Evolutionary conservation across 2,888 invertebrate genomes (phyloP).

Genomic region (Laspeyria flexula): DNA sequence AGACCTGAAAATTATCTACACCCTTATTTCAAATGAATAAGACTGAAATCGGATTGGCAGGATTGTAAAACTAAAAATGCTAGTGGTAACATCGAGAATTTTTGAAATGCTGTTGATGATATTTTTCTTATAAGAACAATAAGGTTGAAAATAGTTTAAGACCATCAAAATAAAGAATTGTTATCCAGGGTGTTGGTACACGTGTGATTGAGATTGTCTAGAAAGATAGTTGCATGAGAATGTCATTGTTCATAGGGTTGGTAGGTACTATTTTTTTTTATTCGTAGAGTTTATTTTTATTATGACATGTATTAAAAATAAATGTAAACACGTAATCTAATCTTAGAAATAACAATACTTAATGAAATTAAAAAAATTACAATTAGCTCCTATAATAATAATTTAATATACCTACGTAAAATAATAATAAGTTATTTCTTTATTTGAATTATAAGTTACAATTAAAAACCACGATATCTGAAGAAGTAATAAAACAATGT

Average conservation of each 20-base stretch:
- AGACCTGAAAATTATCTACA: neutral
- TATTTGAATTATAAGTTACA: too few relatives aligned
- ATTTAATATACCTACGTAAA: too few relatives aligned
- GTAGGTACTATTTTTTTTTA: conserved; percentile 10
- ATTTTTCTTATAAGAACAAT: accelerated
- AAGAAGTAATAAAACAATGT: too few relatives aligned
- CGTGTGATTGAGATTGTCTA: conserved; percentile 43
- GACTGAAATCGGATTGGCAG: conserved; percentile 1
- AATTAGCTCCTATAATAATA: too few relatives aligned
- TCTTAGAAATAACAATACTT: too few relatives aligned
- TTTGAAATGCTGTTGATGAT: neutral
- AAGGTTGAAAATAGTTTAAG: conserved; percentile 15
- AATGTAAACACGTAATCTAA: neutral
- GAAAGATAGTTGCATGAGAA: conserved; percentile 38
- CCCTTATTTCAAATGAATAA: conserved; percentile 10
- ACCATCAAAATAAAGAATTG: neutral
- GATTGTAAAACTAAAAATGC: conserved; percentile 10
- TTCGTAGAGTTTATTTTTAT: conserved; percentile 5
- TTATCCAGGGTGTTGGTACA: conserved; percentile 35
- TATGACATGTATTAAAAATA: neutral
- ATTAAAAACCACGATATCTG: too few relatives aligned
- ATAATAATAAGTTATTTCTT: too few relatives aligned
- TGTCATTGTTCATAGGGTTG: conserved; percentile 43
- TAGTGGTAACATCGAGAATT: neutral
- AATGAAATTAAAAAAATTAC: too few relatives aligned